phyloP scores from a whole-genome alignment of 37 sponge, comb jelly and placozoan species.

The Bolinopsis microptera region DNA sequence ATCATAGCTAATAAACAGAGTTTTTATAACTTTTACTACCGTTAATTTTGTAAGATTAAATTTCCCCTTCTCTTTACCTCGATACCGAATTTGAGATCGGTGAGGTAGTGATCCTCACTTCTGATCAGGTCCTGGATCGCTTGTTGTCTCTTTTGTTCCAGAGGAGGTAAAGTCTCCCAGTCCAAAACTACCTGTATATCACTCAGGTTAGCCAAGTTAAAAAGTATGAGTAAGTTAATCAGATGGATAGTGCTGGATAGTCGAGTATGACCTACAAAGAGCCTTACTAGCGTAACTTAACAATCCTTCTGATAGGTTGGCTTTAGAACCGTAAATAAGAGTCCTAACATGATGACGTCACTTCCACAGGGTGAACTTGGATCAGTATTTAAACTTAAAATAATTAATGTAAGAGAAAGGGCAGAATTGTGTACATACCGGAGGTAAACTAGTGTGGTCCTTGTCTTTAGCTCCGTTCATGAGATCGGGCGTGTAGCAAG shows the following conservation, averaged over 20 bases:
- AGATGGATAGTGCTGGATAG: too few species aligned
- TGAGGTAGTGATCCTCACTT: constrained; percentile 61
- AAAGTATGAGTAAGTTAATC: not conserved
- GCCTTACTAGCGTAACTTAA: too few species aligned
- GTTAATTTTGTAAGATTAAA: too few species aligned
- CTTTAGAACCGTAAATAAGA: too few species aligned
- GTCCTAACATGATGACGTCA: too few species aligned
- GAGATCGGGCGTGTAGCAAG: constrained; percentile 49
- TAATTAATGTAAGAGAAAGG: not conserved
- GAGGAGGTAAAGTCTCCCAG: constrained; percentile 55
- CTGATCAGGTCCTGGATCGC: constrained; percentile 61
- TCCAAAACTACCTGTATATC: constrained; percentile 23
- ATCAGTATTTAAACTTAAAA: not conserved
- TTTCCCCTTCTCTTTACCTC: constrained; percentile 54
- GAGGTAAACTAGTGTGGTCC: constrained; percentile 39
- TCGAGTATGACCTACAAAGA: too few species aligned
- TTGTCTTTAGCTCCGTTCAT: constrained; percentile 64
- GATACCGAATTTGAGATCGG: constrained; percentile 60
- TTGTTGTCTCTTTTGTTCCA: constrained; percentile 60
- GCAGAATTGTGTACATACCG: not conserved
- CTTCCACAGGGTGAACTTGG: not conserved
- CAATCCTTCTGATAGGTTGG: too few species aligned
- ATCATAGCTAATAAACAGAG: too few species aligned
- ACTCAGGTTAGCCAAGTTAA: not conserved
- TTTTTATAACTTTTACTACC: too few species aligned